Evolutionary conservation across 2,888 invertebrate species (phyloP).

Genomic region (Lagria hirta): DNA sequence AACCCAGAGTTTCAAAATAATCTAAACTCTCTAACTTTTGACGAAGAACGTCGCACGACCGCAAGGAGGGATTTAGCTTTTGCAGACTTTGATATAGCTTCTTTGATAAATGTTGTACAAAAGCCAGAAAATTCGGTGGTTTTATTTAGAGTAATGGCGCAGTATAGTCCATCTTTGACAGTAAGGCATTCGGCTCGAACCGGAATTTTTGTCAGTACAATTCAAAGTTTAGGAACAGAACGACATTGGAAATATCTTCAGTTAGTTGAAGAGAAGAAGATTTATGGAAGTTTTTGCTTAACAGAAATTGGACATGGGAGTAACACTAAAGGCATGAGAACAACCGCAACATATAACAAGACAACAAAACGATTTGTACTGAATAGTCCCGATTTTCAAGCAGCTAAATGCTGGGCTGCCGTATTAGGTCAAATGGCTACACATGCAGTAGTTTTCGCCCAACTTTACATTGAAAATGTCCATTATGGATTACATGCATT

Average conservation of each 20-base stretch:
- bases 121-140: constrained; percentile 57
- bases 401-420: constrained; percentile 85
- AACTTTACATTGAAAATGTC: constrained; percentile 74
- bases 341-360: constrained; percentile 79
- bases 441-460: constrained; percentile 85
- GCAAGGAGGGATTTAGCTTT: constrained; percentile 65
- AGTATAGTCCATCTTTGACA: constrained; percentile 63
- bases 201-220: constrained; percentile 66
- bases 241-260: constrained; percentile 62
- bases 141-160: constrained; percentile 59
- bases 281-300: constrained; percentile 76
- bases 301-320: constrained; percentile 92
- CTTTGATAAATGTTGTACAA: constrained; percentile 57
- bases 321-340: constrained; percentile 84
- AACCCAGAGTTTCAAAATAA: constrained; percentile 42
- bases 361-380: constrained; percentile 71
- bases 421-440: constrained; percentile 79
- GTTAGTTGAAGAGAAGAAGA: constrained; percentile 54
- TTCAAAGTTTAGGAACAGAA: constrained; percentile 65
- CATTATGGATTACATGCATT: constrained; percentile 88
- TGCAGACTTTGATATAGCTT: constrained; percentile 64
- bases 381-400: constrained; percentile 74
- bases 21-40: constrained; percentile 31
- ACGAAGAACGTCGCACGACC: constrained; percentile 57
- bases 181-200: constrained; percentile 66